Base-by-base conservation (phyloP, 1,140 invertebrate genomes). In the Lutraria rhynchaena region DNA sequence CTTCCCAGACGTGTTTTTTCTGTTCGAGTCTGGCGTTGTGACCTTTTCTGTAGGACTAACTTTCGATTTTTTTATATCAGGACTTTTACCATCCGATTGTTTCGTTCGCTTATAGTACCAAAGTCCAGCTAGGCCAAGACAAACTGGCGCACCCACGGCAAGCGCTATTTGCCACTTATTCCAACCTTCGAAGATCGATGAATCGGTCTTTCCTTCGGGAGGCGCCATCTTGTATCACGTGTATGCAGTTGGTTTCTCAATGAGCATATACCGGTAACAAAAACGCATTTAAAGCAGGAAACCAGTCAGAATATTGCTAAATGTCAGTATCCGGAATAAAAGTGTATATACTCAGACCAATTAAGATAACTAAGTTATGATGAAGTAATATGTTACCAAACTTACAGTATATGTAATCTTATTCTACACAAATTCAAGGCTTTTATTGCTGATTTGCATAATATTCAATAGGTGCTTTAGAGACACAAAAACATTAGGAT, bases 71-170 rank as follows among this genome's bases (percentile, higher is more conserved):
- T 31, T 55, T 27, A 51, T 74, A 51, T 51, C 67, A 33, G 57
- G 73, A 33, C 17, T 41, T 27, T 31, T 24, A 29, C 63, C 41
- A 0, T 60, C 75, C 19, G 61, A 9, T 53, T 82, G 60, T 75
- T 83, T 75, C 77, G 60, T 78, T 29, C 83, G 94, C 90, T 93
- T 95, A 78, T 95, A 94, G 91, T 96, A 96, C 93, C 96, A 96
- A 85, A 96, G 95, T 87, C 96, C 96, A 87, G 87, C 89, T 31
- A 97, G 92, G 49, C 96, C 96, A 27, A 97, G 93, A 49, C 95
- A 96, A 83, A 97, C 94, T 83, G 96, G 96, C 83, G 96, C 95
- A 82, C 96, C 96, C 55, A 97, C 93, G 46, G 95, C 94, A 37
- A 97, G 92, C 71, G 96, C 96, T 71, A 96, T 93, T 93, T 96